Conservation (phyloP, 2,888 invertebrate genomes). For the Ochropleura leucogaster region DNA sequence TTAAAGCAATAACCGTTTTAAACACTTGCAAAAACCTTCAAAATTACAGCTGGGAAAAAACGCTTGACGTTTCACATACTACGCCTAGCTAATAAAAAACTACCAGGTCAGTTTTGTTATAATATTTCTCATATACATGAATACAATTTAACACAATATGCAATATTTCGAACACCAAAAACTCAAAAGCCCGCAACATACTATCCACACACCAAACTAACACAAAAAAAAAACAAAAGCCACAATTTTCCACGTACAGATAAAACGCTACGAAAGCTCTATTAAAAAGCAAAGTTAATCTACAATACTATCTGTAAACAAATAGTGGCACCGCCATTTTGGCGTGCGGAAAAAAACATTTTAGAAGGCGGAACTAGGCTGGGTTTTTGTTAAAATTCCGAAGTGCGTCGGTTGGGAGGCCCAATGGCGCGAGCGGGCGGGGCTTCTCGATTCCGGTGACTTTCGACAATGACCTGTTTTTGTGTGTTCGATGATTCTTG, state of each 20-base stretch:
- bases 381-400: constrained; percentile 89
- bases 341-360: constrained; percentile 88
- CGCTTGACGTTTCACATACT: background rate
- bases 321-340: constrained; percentile 89
- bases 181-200: constrained; percentile 40
- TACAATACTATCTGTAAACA: constrained; percentile 69
- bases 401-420: constrained; percentile 79
- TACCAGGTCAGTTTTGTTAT: too few species aligned
- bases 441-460: constrained; percentile 87
- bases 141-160: constrained; percentile 45
- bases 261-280: constrained; percentile 51
- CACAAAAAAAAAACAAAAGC: constrained; percentile 23
- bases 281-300: constrained; percentile 59
- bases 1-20: background rate
- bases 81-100: background rate
- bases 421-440: constrained; percentile 89
- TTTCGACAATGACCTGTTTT: constrained; percentile 87
- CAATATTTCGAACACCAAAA: constrained; percentile 50
- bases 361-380: constrained; percentile 90
- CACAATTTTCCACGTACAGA: constrained; percentile 48
- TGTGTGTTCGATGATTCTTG: constrained; percentile 69
- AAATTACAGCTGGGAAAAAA: background rate
- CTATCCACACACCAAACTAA: constrained; percentile 46
- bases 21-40: background rate
- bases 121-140: constrained; percentile 5